Evolutionary conservation across 2,113 vertebrate genomes (phyloP).

Genomic region (Canis aureus): DNA sequence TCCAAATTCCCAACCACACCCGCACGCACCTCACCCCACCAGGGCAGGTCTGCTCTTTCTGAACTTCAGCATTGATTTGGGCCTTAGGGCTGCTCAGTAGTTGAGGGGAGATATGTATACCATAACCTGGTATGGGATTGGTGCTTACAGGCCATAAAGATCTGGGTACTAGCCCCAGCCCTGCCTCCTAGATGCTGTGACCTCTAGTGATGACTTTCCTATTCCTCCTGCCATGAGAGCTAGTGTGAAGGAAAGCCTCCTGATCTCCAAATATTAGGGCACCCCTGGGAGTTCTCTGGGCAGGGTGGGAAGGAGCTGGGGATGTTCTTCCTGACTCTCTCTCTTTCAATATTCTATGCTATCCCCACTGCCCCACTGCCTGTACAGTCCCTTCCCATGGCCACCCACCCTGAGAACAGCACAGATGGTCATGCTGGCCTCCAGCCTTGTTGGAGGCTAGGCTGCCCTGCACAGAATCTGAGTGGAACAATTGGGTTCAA

Average conservation of each 20-base stretch:
- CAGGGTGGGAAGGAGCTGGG: not conserved
- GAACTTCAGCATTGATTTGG: not conserved
- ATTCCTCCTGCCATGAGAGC: not conserved
- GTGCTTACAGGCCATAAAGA: not conserved
- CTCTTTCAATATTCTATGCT: not conserved
- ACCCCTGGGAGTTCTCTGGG: not conserved
- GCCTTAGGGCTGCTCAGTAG: not conserved
- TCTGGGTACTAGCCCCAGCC: not conserved
- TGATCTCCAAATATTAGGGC: not conserved
- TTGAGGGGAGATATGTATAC: not conserved
- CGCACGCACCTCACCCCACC: not conserved
- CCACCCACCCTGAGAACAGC: not conserved
- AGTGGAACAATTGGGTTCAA: not conserved
- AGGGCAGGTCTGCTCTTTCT: not conserved
- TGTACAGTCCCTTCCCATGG: not conserved
- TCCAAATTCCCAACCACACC: not conserved
- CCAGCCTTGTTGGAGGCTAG: not conserved
- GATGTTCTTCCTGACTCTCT: not conserved
- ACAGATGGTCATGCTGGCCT: not conserved
- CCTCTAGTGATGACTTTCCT: not conserved
- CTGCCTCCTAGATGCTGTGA: not conserved
- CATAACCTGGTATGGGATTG: not conserved
- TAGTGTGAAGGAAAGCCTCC: conserved; percentile 19
- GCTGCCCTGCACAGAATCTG: not conserved
- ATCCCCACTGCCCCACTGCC: not conserved